Base-by-base conservation (phyloP, 2,797 vertebrate species). In the Salarias fasciatus region DNA sequence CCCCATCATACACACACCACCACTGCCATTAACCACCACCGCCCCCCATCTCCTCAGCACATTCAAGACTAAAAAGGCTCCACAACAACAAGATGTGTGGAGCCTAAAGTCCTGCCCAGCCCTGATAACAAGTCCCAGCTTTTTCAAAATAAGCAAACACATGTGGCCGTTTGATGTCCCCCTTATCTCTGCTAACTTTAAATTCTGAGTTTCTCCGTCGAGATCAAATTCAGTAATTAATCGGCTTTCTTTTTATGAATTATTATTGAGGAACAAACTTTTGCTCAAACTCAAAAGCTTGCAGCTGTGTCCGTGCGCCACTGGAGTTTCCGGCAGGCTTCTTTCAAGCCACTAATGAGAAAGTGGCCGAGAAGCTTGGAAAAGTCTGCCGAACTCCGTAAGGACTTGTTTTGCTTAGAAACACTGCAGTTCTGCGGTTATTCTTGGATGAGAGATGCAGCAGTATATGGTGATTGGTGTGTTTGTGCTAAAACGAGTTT, bases 111-210 rank as follows among this genome's bases (percentile, higher is more conserved):
- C 86, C 92, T 94, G 93, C 83, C 89, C 71, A 63, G 81, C 86
- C 90, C 91, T 92, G 93, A 94, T 94, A 94, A 94, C 91, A 87
- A 90, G 80, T 81, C 79, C 79, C 80, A 79, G 88, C 86, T 90
- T 92, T 42, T 86, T 85, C 72, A 86, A 87, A 91, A 90, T 69
- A 89, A 88, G 83, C 79, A 88, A 91, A 91, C 88, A 88, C 89
- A 90, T 87, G 83, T 87, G 89, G 64, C 51, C 49, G 70, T 92
- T 93, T 94, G 90, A 93, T 91, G 88, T 91, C 48, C 37, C 51
- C 58, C 90, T 93, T 93, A 94, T 94, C 92, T 79, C 46, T 44
- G 46, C 46, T 79, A 87, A 92, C 86, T 93, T 90, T 85, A 83
- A 87, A 91, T 92, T 79, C 83, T 84, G 69, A 30, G 63, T 89